Evolutionary conservation across 2,888 invertebrate genomes (phyloP).

Genomic region (Arrhopalites spinosus): DNA sequence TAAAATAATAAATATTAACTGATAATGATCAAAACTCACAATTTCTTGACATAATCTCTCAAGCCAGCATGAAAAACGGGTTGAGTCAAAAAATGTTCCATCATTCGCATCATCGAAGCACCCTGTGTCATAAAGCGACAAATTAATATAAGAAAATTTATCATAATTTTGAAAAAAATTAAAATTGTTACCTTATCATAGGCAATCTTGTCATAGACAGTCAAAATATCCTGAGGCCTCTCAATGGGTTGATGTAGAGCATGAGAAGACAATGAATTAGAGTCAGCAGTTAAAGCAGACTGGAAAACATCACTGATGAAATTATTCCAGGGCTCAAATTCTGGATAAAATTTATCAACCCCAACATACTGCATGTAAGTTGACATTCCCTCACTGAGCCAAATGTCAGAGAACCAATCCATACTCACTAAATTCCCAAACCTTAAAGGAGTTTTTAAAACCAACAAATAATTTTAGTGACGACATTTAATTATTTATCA

Average conservation of each 20-base stretch:
- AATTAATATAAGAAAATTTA: constrained; percentile 18
- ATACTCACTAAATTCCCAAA: constrained; percentile 33
- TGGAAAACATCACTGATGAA: constrained; percentile 49
- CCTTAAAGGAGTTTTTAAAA: background rate
- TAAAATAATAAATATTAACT: background rate
- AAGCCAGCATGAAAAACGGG: constrained; percentile 42
- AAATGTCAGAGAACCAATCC: constrained; percentile 46
- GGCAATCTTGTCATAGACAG: constrained; percentile 49
- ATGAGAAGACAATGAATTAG: constrained; percentile 38
- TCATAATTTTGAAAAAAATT: no score
- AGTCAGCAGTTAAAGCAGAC: constrained; percentile 44
- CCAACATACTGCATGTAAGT: constrained; percentile 48
- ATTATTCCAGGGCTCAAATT: constrained; percentile 47
- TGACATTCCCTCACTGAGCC: constrained; percentile 52
- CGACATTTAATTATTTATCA: background rate
- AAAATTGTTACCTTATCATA: constrained; percentile 41
- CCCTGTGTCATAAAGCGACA: no score
- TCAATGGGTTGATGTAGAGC: constrained; percentile 45
- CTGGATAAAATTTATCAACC: constrained; percentile 45
- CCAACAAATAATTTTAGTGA: background rate
- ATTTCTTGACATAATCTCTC: constrained; percentile 40
- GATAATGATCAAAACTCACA: constrained; percentile 27
- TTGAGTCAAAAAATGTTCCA: constrained; percentile 46
- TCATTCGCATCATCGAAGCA: constrained; percentile 47
- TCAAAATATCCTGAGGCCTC: constrained; percentile 39